Base-by-base conservation (phyloP, 30 jellyfish, hydroid and myxozoan genomes). In the Rhopilema esculentum region DNA sequence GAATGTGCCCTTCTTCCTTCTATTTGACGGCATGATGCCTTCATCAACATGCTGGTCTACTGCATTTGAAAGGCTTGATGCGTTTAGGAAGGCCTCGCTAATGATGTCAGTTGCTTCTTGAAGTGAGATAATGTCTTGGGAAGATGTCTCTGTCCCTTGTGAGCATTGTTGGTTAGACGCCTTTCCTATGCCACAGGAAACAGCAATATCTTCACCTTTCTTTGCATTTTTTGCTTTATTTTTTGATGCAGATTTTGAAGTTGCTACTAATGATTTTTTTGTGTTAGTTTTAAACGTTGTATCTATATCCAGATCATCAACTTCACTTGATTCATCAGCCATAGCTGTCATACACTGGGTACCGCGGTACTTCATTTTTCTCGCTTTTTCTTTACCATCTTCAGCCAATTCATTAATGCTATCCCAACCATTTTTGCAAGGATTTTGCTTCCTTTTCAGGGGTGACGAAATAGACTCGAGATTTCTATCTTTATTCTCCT, bases 31-130 rank as follows among this genome's bases (percentile, higher is more conserved):
- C 29, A 24, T n/a, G 33, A n/a, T 31, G 49, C 49, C 78, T 9
- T 1, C 65, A 28, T 29, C 17, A 9, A 4, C 66, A 1, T 15
- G 64, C 7, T 27, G 23, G 26, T 21, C 27, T 17, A 9, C 20
- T 7, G 33, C 49, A 52, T 29, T 30, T 30, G 66, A 27, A 1
- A 8, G 22, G 1, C 67, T 76, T 0, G 89, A 79, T 30, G 33
- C 66, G 30, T 20, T 32, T 9, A 67, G 40, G 16, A 66, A 79
- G 28, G 89, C 57, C 30, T 79, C 79, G 30, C 69, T 29, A 16
- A 79, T 64, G 67, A 79, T 64, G 19, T 79, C 77, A 17, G 25
- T 61, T n/a, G 89, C 89, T 30, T 79, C 89, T 27, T 79, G 48
- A 64, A 79, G 66, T 16, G 89, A 57, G 31, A 79, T 79, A 0